These are phyloP conservation scores for Acrocyrtus sp. DNA, from an alignment of 2,888 invertebrate species.

Conservation along the genomic window DNA sequence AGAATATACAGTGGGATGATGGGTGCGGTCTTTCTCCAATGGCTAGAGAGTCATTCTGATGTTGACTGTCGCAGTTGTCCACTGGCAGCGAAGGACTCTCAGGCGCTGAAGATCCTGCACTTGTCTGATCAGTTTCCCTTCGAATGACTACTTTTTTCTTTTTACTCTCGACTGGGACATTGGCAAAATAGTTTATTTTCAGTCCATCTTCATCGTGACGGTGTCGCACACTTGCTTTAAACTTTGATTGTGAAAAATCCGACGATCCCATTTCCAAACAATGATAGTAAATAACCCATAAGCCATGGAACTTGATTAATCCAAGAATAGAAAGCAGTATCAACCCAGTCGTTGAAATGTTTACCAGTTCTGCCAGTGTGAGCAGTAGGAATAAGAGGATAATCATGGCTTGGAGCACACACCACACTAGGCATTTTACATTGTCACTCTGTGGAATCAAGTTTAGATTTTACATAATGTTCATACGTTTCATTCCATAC, in stretches of 20 bases:
- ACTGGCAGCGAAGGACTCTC: constrained; percentile 1
- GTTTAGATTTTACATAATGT: background rate
- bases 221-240: background rate
- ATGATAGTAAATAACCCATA: constrained; percentile 25
- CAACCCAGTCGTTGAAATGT: constrained; percentile 1
- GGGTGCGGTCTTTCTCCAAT: background rate
- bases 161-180: background rate
- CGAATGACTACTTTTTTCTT: background rate
- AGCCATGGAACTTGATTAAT: constrained; percentile 8
- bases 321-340: background rate
- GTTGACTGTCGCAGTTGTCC: background rate
- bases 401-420: background rate
- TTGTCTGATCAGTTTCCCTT: constrained; percentile 23
- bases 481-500: background rate
- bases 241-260: too few relatives aligned
- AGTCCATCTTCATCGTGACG: background rate
- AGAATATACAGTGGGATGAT: background rate
- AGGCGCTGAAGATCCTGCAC: constrained; percentile 10
- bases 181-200: background rate
- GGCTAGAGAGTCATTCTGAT: background rate
- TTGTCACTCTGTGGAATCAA: constrained; percentile 10
- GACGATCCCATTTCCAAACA: constrained; percentile 11
- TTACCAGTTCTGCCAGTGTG: background rate
- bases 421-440: constrained; percentile 10
- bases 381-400: background rate